phyloP scores from a whole-genome alignment of 2,797 vertebrate species.

The Girardinus metallicus region DNA sequence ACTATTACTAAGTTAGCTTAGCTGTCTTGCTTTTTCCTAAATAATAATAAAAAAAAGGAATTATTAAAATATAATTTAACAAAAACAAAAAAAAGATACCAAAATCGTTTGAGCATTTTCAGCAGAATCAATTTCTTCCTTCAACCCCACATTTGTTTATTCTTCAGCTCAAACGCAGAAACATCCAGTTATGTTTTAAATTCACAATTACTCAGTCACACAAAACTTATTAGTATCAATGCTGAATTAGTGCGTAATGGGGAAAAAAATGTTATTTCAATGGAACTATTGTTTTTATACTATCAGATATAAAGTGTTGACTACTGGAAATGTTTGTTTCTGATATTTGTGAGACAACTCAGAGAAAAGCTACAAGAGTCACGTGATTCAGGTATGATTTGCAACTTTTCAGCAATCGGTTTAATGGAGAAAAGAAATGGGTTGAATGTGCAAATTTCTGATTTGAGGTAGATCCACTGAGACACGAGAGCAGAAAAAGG shows the following conservation, averaged over 20 bases:
- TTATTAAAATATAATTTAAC: no score
- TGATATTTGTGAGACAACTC: background rate
- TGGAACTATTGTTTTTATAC: background rate
- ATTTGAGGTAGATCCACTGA: background rate
- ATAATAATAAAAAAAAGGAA: no score
- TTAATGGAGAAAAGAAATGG: background rate
- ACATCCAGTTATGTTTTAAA: background rate
- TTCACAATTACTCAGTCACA: background rate
- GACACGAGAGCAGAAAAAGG: background rate
- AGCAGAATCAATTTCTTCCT: no score
- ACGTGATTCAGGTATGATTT: background rate
- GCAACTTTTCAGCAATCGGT: background rate
- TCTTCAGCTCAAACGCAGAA: background rate
- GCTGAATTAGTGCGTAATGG: background rate
- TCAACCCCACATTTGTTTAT: background rate
- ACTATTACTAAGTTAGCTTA: no score
- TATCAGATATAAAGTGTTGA: background rate
- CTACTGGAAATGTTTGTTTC: background rate
- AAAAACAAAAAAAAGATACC: no score
- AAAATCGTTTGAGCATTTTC: no score
- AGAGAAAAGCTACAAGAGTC: background rate
- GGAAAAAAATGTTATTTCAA: background rate
- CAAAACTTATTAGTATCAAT: background rate
- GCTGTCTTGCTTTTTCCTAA: no score
- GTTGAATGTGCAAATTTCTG: background rate